Evolutionary conservation across 2,113 vertebrate species (phyloP).

Genomic region (Thamnaconus septentrionalis): DNA sequence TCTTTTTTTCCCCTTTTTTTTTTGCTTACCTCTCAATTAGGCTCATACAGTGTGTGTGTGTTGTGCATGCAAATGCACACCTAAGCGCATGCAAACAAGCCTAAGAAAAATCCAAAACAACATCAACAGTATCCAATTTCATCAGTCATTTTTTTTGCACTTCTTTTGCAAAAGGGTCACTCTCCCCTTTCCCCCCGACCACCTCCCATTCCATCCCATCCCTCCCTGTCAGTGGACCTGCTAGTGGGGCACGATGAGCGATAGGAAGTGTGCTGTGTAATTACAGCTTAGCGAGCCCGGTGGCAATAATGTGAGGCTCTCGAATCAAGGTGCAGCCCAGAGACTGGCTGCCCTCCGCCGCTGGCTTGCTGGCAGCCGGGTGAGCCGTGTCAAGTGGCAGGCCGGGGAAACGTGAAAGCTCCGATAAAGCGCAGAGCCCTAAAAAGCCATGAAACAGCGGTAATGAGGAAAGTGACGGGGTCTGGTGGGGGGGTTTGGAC

Average conservation of each 20-base stretch:
- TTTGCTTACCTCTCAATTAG: slow-evolving; percentile 81
- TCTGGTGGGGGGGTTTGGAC: slow-evolving; percentile 50
- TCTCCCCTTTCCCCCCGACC: too few species aligned
- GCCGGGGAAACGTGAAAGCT: slow-evolving; percentile 74
- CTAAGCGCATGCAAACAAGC: slow-evolving; percentile 1
- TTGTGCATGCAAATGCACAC: slow-evolving; percentile 32
- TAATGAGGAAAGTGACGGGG: slow-evolving; percentile 77
- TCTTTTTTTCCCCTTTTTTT: slow-evolving; percentile 15
- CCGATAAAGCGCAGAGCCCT: slow-evolving; percentile 73
- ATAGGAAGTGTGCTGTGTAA: slow-evolving; percentile 69
- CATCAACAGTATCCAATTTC: background rate
- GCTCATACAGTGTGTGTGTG: slow-evolving; percentile 41
- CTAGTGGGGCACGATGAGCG: background rate
- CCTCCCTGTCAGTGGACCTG: slow-evolving; percentile 51
- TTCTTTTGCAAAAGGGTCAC: too few species aligned
- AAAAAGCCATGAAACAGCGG: slow-evolving; percentile 72
- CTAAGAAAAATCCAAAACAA: slow-evolving; percentile 19
- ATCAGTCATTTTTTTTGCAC: too few species aligned
- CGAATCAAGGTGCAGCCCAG: slow-evolving; percentile 71
- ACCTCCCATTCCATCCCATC: slow-evolving; percentile 34
- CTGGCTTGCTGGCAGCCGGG: slow-evolving; percentile 71
- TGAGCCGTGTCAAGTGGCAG: slow-evolving; percentile 70
- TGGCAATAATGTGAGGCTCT: slow-evolving; percentile 65
- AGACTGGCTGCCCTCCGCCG: slow-evolving; percentile 56
- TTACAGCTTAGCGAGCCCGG: slow-evolving; percentile 67